Base-by-base conservation (phyloP, 2,113 vertebrate genomes). In the Dipodomys stephensi region DNA sequence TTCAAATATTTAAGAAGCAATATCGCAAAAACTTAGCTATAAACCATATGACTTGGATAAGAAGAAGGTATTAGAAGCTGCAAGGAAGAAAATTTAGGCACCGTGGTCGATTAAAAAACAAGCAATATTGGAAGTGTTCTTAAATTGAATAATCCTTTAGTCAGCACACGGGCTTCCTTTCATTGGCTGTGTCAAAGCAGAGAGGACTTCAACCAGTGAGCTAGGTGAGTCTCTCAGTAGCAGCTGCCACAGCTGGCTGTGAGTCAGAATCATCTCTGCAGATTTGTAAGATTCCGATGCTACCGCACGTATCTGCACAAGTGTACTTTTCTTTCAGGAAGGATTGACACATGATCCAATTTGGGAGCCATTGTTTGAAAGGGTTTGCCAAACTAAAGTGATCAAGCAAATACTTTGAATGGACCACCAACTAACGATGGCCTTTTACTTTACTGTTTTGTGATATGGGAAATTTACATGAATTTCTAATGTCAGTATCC, bases 381-480 rank as follows among this genome's bases (percentile, higher is more conserved):
- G n/a, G 16, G 49, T 49, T 83, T 49, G 25, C 8, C 49, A 57
- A 62, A 65, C 25, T 25, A 62, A 62, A 16, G 28, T 49, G 62
- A 6, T 3, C 23, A 30, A 35, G 22, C 16, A 57, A 8, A 4
- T 80, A 44, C 46, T 88, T 71, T 87, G 8, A 62, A 11, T 64
- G 2, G 16, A 22, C 10, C 11, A 30, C 7, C 9, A 83, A 78
- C 8, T 39, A 71, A 79, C 19, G 69, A 77, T 18, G 7, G 22
- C 12, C 49, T 83, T 88, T 92, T 90, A 81, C 23, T 57, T 94
- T 62, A 91, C 35, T 91, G 92, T 39, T 77, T 49, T 71, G 23
- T 60, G 65, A 91, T 53, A 60, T 28, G 2, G 32, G 20, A 86
- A 92, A 69, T 86, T 53, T 16, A 57, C 30, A 32, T 87, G 25